Evolutionary conservation across 2,113 vertebrate species (phyloP), one percentile per base, ranked within the genome.

Genomic region (Otus sunia): DNA sequence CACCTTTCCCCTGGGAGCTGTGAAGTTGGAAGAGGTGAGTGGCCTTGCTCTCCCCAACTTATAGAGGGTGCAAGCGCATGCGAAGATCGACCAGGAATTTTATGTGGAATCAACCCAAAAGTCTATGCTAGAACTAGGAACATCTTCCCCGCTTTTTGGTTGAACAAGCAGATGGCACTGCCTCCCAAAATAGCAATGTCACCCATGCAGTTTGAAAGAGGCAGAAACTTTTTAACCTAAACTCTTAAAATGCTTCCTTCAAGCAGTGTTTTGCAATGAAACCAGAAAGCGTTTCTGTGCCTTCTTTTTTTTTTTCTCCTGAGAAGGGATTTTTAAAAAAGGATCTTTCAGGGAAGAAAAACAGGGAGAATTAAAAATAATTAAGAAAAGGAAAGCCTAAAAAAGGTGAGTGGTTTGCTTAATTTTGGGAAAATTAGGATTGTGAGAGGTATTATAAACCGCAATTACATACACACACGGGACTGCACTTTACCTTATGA

Each of bases 391-490:
- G 81, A 59, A 78, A 63, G 26, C 66, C 81, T 90, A 64, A 92
- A 95, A 86, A 86, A 90, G n/a, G 90, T 69, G 88, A 91, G 73
- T 29, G 49, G 78, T 90, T 95, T 97, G 94, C 83, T 88, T 95
- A 92, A 94, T 96, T 96, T 95, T 47, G 94, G 47, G 72, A 60
- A 85, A 94, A 95, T 91, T 69, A 84, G 81, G 93, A 87, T 68
- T 92, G 79, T 63, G 68, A 81, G 81, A 94, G 90, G 88, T 81
- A 79, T 91, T 84, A 88, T 93, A 96, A 95, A 96, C 64, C 0
- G 37, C 85, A 93, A 97, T 98, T 97, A 97, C 27, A 93, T 74
- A 88, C 62, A 96, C 94, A 84, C 91, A 97, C 36, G 86, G 86
- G 95, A 97, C 69, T 88, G 90, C 95, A 95, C 92, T 97, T 97